Base-by-base conservation (phyloP, 1,140 invertebrate species). In the Eupristina koningsbergeri region DNA sequence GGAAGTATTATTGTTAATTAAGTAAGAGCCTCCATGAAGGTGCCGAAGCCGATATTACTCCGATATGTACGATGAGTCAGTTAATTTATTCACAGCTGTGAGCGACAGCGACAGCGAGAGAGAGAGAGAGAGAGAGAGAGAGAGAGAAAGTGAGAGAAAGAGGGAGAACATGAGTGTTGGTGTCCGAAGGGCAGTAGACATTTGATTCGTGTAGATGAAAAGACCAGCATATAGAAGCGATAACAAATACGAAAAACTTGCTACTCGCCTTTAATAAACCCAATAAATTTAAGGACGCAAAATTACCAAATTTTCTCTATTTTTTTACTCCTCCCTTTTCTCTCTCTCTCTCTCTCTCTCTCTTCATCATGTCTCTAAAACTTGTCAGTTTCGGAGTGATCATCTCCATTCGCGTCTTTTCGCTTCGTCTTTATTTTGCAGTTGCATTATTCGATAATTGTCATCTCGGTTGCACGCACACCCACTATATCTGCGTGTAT, bases 51-150 rank as follows among this genome's bases (percentile, higher is more conserved):
- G 85, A 84, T 86, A 87, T 84, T 69, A 31, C 80, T 41, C 47
- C 69, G 36, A 36, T 58, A 47, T 26, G 63, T 45, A 71, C 63
- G 71, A 87, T 90, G 88, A 88, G 86, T 89, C 88, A 87, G 86
- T 86, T 89, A 87, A 89, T 91, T 90, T 91, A 90, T 90, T 90
- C 87, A 88, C 86, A 86, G 77, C 83, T 77, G 64, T 45, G 63
- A 61, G 78, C 50, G 47, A 53, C 79, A 61, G 78, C 50, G 47
- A 53, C 79, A 63, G 67, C 31, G 71, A 67, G 79, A 58, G 67
- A 73, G 58, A n/a, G n/a, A n/a, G n/a, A n/a, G 45, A 29, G 41
- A 79, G 77, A 79, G 76, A 45, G 64, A 81, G 67, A 58, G 39
- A 76, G 50, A 22, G 15, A 45, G 39, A 29, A 74, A 41, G 0